Base-by-base conservation (phyloP, 2,888 invertebrate genomes). In the Rhaphigaster nebulosa region DNA sequence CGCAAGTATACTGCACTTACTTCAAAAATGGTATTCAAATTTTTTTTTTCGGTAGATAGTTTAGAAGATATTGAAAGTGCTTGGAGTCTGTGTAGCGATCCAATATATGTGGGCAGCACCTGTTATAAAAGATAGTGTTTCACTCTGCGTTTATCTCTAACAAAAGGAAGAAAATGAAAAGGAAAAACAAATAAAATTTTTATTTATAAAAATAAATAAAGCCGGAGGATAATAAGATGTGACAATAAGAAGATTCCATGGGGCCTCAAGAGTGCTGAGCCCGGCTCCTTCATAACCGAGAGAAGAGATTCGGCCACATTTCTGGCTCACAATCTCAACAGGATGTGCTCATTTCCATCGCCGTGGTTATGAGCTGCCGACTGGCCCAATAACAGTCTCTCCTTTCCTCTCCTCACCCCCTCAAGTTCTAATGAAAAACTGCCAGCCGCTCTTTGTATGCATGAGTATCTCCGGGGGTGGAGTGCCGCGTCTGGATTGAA, bases 361-460 rank as follows among this genome's bases (percentile, higher is more conserved):
- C 38, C 6, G 70, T 8, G 34, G 34, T 76, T 76, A 76, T 76
- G 70, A 76, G 70, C 70, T 76, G 70, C 70, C 70, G 20, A 65
- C 70, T 76, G 70, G 29, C 12, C 34, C 70, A 76, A 76, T 76
- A 76, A 76, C 70, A 76, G 20, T 38, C 29, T 29, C 12, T 12
- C 60, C n/a, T n/a, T 18, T 12, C 60, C n/a, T n/a, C n/a, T 26
- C 6, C n/a, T 56, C 56, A 5, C n/a, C 29, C 15, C 29, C 15
- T 18, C 4, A 5, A 29, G 70, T 38, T 13, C 70, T 76, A 76
- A 76, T 76, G 70, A 76, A 76, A 76, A 76, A 76, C 70, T 76
- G 70, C 20, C 70, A 76, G 70, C 29, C 34, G 38, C 70, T 76
- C 70, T 76, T 76, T 76, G 70, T 76, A 76, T 76, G 70, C 70